phyloP scores from a whole-genome alignment of 2,888 invertebrate genomes.

The Patella ulyssiponensis region DNA sequence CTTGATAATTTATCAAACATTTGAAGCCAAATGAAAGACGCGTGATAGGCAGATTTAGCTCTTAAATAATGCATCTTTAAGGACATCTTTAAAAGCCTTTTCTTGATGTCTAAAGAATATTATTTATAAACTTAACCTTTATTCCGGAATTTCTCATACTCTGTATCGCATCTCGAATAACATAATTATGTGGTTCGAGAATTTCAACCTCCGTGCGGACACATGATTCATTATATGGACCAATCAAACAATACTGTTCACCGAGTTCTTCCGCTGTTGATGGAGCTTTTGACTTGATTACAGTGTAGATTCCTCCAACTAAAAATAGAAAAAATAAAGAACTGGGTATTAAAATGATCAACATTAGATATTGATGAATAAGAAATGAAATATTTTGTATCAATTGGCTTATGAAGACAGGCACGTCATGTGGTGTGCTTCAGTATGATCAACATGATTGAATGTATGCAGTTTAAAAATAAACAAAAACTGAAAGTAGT shows the following conservation, averaged over 20 bases:
- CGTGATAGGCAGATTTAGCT: no score
- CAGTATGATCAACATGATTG: no score
- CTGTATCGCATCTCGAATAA: constrained; percentile 68
- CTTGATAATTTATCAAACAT: no score
- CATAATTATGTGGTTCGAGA: constrained; percentile 80
- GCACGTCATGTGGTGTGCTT: background rate
- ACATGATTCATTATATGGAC: constrained; percentile 93
- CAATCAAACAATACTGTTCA: constrained; percentile 95
- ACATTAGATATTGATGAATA: constrained; percentile 7
- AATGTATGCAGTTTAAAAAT: no score
- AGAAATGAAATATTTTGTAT: background rate
- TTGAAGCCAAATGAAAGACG: no score
- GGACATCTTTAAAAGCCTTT: no score
- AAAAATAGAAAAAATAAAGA: constrained; percentile 62
- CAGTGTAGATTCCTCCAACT: constrained; percentile 99
- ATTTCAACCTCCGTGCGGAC: constrained; percentile 97
- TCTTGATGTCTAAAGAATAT: no score
- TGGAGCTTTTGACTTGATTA: constrained; percentile 96
- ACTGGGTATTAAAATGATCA: background rate
- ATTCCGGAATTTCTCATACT: constrained; percentile 83
- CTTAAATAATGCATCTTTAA: no score
- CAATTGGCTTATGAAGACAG: background rate
- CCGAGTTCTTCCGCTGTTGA: constrained; percentile 98
- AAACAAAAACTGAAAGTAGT: no score
- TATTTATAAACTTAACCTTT: constrained; percentile 77